Percentiles rank a stretch among this genome's conserved stretches.
These are phyloP conservation scores for Drosophila ficusphila DNA, from an alignment of 1,140 invertebrate genomes.

Conservation along the genomic window DNA sequence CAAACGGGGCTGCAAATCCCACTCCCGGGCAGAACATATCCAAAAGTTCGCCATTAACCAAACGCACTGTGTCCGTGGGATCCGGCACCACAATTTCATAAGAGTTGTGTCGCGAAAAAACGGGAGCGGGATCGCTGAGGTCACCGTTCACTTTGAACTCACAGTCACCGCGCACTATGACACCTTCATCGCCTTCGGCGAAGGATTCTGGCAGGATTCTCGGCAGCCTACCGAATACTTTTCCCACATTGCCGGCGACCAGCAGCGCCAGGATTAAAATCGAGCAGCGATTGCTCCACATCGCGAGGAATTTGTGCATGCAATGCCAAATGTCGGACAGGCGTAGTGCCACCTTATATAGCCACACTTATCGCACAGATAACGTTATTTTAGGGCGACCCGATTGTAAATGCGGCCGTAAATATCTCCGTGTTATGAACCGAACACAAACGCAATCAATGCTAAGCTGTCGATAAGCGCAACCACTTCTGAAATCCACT, in stretches of 20 bases:
- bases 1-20: constrained; percentile 59
- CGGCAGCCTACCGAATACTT: constrained; percentile 19
- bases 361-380: constrained; percentile 15
- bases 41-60: constrained; percentile 65
- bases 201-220: constrained; percentile 45
- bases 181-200: constrained; percentile 55
- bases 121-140: constrained; percentile 71
- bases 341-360: constrained; percentile 43
- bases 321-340: constrained; percentile 19
- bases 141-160: constrained; percentile 73
- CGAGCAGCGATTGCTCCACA: constrained; percentile 48
- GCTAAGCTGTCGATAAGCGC: constrained; percentile 3
- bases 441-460: constrained; percentile 25
- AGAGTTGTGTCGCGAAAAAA: constrained; percentile 54
- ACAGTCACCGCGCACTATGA: constrained; percentile 63
- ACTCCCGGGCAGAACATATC: constrained; percentile 73
- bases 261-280: constrained; percentile 53
- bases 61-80: constrained; percentile 65
- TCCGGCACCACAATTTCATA: constrained; percentile 69
- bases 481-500: constrained; percentile 17
- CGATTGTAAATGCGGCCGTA: constrained; percentile 2
- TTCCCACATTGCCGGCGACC: constrained; percentile 8
- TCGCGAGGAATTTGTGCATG: constrained; percentile 15
- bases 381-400: constrained; percentile 19
- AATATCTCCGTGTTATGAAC: constrained; percentile 8